Evolutionary conservation across 2,888 invertebrate genomes (phyloP).

Genomic region (Parasteatoda lunata): DNA sequence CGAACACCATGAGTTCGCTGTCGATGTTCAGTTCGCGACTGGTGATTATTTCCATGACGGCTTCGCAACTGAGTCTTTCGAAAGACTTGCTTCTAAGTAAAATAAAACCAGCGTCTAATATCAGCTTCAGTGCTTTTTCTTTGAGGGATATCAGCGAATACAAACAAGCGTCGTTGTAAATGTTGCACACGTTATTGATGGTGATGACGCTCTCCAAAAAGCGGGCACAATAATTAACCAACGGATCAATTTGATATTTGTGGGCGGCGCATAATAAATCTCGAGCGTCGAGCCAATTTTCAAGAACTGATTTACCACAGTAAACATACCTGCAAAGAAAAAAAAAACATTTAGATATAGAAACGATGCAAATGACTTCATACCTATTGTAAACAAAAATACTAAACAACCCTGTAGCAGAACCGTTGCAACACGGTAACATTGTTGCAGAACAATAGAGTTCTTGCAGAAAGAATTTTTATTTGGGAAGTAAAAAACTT

Average conservation of each 20-base stretch:
- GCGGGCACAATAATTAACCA: slow-evolving; percentile 41
- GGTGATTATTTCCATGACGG: slow-evolving; percentile 51
- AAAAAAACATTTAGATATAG: not conserved
- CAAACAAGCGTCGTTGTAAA: slow-evolving; percentile 35
- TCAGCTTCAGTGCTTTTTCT: slow-evolving; percentile 40
- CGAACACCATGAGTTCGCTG: slow-evolving; percentile 54
- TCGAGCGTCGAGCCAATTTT: slow-evolving; percentile 39
- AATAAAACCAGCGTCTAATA: slow-evolving; percentile 55
- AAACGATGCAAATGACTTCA: too few species aligned
- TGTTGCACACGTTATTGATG: slow-evolving; percentile 34
- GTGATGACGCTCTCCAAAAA: slow-evolving; percentile 45
- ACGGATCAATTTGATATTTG: slow-evolving; percentile 55
- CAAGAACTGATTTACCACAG: slow-evolving; percentile 29
- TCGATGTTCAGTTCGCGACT: slow-evolving; percentile 32
- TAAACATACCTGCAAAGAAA: slow-evolving; percentile 46
- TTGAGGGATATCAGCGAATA: slow-evolving; percentile 31
- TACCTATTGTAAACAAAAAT: too few species aligned
- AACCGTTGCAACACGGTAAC: too few species aligned
- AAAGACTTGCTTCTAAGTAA: slow-evolving; percentile 45
- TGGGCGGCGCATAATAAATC: slow-evolving; percentile 52
- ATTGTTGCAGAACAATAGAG: too few species aligned
- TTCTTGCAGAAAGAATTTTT: too few species aligned
- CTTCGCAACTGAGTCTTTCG: slow-evolving; percentile 31
- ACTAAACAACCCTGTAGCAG: too few species aligned
- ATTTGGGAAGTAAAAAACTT: too few species aligned